A percentile compares a stretch with the other conserved stretches of the same genome.
Evolutionary conservation across 2,888 invertebrate species (phyloP).

Genomic region (Elegia similella): DNA sequence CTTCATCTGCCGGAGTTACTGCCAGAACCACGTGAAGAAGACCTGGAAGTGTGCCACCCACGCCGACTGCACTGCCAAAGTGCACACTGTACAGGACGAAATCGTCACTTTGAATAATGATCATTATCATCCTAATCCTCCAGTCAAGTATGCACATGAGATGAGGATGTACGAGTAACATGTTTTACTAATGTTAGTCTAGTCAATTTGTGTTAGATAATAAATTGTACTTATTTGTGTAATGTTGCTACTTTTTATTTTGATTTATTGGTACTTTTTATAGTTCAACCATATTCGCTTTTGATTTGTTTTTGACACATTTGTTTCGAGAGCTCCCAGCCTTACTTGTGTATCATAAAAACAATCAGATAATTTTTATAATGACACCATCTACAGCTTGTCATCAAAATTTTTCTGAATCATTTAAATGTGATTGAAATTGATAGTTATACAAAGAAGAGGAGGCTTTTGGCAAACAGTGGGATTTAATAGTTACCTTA

Average conservation of each 20-base stretch:
- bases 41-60: conserved; percentile 60
- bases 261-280: background rate
- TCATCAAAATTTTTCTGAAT: too few relatives aligned
- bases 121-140: conserved; percentile 43
- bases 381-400: too few relatives aligned
- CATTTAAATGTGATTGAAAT: too few relatives aligned
- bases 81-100: conserved; percentile 53
- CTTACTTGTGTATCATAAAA: too few relatives aligned
- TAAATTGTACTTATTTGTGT: background rate
- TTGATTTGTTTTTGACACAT: too few relatives aligned
- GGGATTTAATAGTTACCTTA: too few relatives aligned
- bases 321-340: too few relatives aligned
- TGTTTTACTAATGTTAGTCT: background rate
- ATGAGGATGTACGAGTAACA: background rate
- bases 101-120: conserved; percentile 49
- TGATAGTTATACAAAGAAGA: too few relatives aligned
- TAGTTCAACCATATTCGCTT: too few relatives aligned
- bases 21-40: conserved; percentile 53
- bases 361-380: too few relatives aligned
- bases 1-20: conserved; percentile 61
- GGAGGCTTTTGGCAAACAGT: too few relatives aligned
- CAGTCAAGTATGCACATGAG: background rate
- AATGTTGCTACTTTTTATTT: background rate
- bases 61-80: conserved; percentile 57
- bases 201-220: background rate